A percentile compares a stretch with the other conserved stretches of the same genome.
Conservation (phyloP, 2,888 invertebrate genomes). For the Thelaira solivaga region DNA sequence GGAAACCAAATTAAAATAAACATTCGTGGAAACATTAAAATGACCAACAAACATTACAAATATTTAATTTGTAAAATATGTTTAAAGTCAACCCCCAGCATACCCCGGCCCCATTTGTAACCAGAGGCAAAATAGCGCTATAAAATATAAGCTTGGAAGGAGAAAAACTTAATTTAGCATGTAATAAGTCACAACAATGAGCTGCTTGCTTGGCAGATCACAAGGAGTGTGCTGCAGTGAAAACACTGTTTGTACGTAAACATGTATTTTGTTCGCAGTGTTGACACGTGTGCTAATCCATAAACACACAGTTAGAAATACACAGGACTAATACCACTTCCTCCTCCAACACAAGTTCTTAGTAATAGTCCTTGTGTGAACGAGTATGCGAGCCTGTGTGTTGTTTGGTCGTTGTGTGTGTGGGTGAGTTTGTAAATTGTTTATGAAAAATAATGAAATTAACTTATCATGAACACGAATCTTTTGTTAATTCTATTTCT, state of each 20-base stretch:
- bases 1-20: constrained; percentile 49
- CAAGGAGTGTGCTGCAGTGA: constrained; percentile 14
- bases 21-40: constrained; percentile 60
- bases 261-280: constrained; percentile 38
- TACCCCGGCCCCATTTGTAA: neutral
- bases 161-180: constrained; percentile 53
- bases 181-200: constrained; percentile 51
- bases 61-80: constrained; percentile 56
- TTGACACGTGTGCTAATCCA: constrained; percentile 58
- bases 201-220: neutral
- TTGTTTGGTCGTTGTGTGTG: no score
- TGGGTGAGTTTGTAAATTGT: constrained; percentile 11
- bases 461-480: constrained; percentile 45
- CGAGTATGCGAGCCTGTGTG: no score
- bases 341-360: constrained; percentile 1
- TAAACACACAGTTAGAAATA: constrained; percentile 47
- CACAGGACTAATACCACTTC: constrained; percentile 21
- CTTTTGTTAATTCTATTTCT: neutral
- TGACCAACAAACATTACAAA: constrained; percentile 59
- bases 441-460: constrained; percentile 47
- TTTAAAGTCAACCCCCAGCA: constrained; percentile 30
- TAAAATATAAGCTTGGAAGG: constrained; percentile 2
- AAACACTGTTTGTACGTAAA: neutral
- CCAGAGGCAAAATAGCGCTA: neutral
- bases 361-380: neutral